Conservation (phyloP, 2,888 invertebrate genomes). For the Prostheceraeus crozeri region DNA sequence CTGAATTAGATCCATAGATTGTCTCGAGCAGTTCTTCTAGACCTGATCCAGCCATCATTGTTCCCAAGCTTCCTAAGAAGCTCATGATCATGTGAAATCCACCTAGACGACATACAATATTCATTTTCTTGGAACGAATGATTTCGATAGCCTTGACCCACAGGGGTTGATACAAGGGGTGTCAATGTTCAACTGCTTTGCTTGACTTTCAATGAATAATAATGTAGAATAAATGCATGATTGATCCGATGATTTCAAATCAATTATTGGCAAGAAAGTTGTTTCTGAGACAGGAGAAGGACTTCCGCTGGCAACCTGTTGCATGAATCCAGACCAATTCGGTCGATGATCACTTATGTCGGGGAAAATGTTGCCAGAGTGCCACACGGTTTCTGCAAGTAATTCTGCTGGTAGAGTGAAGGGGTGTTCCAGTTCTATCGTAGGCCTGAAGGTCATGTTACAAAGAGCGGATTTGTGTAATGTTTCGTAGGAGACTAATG, state of each 20-base stretch:
- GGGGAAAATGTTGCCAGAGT: slow-evolving; percentile 10
- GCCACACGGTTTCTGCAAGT: slow-evolving; percentile 12
- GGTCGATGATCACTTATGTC: neutral
- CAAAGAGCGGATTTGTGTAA: neutral
- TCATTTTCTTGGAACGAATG: slow-evolving; percentile 5
- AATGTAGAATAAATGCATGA: slow-evolving; percentile 19
- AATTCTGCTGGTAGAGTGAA: slow-evolving; percentile 1
- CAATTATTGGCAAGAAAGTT: slow-evolving; percentile 22
- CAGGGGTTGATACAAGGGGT: neutral
- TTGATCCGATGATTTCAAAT: slow-evolving; percentile 21
- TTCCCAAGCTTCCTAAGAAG: slow-evolving; percentile 18
- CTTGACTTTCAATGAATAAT: slow-evolving; percentile 13
- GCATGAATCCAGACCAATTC: slow-evolving; percentile 22
- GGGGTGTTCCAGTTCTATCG: slow-evolving; percentile 15
- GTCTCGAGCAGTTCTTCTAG: neutral
- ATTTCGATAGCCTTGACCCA: slow-evolving; percentile 17
- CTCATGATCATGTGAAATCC: slow-evolving; percentile 6
- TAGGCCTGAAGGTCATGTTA: neutral
- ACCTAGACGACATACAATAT: slow-evolving; percentile 6
- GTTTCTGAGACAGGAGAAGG: slow-evolving; percentile 7
- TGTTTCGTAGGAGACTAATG: neutral
- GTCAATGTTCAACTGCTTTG: neutral
- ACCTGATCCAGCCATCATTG: slow-evolving; percentile 23
- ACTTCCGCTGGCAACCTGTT: neutral
- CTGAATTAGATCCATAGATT: slow-evolving; percentile 7